Conservation (phyloP, 2,888 invertebrate genomes). For the Agrochola lychnidis region DNA sequence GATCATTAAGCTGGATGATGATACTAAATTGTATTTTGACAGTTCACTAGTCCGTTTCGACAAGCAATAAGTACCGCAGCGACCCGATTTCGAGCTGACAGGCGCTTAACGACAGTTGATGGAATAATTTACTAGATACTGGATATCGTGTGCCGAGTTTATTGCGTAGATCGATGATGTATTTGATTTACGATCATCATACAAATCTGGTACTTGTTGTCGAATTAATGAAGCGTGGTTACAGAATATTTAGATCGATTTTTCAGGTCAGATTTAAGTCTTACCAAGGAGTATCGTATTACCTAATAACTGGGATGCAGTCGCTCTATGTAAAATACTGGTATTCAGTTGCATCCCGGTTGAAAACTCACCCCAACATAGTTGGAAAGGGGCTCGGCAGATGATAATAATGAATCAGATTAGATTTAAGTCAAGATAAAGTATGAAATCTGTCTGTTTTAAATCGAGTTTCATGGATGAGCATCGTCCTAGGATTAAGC, state of each 20-base stretch:
- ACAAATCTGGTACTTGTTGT: background rate
- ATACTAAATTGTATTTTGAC: constrained; percentile 61
- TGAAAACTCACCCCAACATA: background rate
- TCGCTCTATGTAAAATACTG: background rate
- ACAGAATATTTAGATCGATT: background rate
- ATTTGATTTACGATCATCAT: constrained; percentile 24
- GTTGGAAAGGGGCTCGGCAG: background rate
- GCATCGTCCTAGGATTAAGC: background rate
- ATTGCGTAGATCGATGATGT: constrained; percentile 31
- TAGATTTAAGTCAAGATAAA: background rate
- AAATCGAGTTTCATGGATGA: background rate
- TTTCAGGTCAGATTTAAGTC: background rate
- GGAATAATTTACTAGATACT: constrained; percentile 56
- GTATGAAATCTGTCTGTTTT: background rate
- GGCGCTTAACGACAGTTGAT: constrained; percentile 58
- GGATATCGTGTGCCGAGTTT: constrained; percentile 36
- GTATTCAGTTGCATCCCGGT: background rate
- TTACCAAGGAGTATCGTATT: background rate
- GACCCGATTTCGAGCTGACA: constrained; percentile 56
- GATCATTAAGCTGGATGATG: constrained; percentile 50
- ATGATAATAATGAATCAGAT: background rate
- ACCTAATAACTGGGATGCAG: background rate
- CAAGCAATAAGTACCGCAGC: constrained; percentile 53
- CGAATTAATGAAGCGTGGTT: background rate
- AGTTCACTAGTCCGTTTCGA: constrained; percentile 45